Evolutionary conservation across 2,888 invertebrate genomes (phyloP), one percentile per base, ranked within the genome.

Genomic region (Leptogaster cylindrica): DNA sequence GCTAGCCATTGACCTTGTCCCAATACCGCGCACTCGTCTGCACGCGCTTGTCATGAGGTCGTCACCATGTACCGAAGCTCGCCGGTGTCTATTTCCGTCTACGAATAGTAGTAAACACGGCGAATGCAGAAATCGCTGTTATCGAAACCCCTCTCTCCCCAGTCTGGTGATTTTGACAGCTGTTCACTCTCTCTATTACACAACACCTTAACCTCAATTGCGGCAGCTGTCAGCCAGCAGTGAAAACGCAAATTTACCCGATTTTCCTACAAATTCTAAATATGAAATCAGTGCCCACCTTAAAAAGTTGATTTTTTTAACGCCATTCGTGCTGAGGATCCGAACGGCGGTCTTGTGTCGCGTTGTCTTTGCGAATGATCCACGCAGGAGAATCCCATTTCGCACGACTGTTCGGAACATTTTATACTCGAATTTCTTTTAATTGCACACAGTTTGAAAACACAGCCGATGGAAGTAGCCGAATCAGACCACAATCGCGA

Each of bases 321-420:
- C 33, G n/a, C 31, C 63, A 18, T 68, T 51, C 2, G 66, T 64
- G 23, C 63, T 33, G 16, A 70, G 25, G 10, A 50, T 48, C 3
- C 68, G 66, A 25, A 65, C 25, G 6, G 50, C 36, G 33, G 2
- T 12, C 10, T 23, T 14, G 4, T 25, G 31, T n/a, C 31, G 25
- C 1, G 36, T 10, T 10, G 84, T 82, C 82, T 85, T 86, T 79
- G 85, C 85, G 52, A 89, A 78, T 75, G 86, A 82, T 77, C 85
- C 84, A 76, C 86, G 87, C 74, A 89, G 79, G 71, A 76, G 71
- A 74, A 87, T 80, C 79, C 88, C 87, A 80, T 87, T 88, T 83
- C 89, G 88, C 80, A 86, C 82, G 77, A 86, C 86, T 81, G 89
- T 88, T 84, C 91, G 88, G 82, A 91, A 84, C 91, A 91, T 91